These are phyloP conservation scores for Asarcornis scutulata DNA, from an alignment of 2,113 vertebrate genomes.

Conservation along the genomic window DNA sequence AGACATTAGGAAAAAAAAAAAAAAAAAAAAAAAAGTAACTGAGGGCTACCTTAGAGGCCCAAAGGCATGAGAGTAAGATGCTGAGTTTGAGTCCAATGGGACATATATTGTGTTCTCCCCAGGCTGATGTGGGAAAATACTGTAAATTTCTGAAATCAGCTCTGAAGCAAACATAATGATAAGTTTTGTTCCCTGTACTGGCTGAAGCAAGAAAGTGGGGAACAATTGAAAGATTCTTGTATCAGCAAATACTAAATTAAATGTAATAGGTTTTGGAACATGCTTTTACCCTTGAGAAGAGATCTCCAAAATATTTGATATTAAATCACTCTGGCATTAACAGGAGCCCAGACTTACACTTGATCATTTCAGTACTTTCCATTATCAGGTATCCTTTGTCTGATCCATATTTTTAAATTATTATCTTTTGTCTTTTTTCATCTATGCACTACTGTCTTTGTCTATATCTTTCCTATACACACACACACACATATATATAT, in stretches of 20 bases:
- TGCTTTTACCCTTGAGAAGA: neutral
- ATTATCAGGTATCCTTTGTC: neutral
- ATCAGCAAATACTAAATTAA: neutral
- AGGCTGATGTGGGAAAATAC: neutral
- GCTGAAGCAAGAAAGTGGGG: neutral
- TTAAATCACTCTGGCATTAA: neutral
- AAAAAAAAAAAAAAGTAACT: neutral
- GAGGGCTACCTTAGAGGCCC: neutral
- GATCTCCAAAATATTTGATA: neutral
- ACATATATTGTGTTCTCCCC: neutral
- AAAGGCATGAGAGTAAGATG: neutral
- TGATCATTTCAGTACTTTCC: neutral
- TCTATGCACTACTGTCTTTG: neutral
- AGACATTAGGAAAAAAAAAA: neutral
- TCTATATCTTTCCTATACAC: neutral
- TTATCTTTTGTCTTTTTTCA: neutral
- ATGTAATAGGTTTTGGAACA: neutral
- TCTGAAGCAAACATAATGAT: neutral
- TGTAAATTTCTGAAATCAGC: neutral
- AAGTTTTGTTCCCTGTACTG: neutral
- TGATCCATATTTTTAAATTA: neutral
- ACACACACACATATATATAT: neutral
- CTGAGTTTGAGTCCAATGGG: neutral
- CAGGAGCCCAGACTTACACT: neutral
- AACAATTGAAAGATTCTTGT: neutral